phyloP scores from a whole-genome alignment of 2,797 vertebrate species.

The Hemibagrus guttatus region DNA sequence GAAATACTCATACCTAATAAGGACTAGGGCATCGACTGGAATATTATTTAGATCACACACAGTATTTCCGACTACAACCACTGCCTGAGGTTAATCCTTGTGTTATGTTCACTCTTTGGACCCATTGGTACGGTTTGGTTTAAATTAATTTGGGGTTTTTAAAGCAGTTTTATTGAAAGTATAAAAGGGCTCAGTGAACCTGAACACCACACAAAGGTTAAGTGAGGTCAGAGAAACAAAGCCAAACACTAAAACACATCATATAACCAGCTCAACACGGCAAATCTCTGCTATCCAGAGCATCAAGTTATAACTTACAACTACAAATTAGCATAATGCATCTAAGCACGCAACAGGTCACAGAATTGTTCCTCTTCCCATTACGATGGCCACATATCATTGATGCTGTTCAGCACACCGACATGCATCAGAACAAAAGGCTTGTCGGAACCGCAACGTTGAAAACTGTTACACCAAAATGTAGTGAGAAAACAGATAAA shows the following conservation, averaged over 20 bases:
- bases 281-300: not conserved
- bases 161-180: too few relatives aligned
- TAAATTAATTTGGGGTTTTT: too few relatives aligned
- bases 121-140: too few relatives aligned
- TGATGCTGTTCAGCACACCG: not conserved
- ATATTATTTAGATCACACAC: not conserved
- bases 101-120: too few relatives aligned
- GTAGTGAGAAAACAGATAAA: slow-evolving; percentile 8
- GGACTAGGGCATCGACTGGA: not conserved
- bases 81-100: not conserved
- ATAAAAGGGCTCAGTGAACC: too few relatives aligned
- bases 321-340: not conserved
- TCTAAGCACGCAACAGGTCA: not conserved
- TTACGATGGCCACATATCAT: not conserved
- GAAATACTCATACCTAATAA: not conserved
- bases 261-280: not conserved
- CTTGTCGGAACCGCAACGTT: not conserved
- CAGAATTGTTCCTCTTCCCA: not conserved
- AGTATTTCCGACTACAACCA: not conserved
- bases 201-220: not conserved
- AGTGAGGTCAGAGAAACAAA: not conserved
- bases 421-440: not conserved
- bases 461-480: slow-evolving; percentile 4
- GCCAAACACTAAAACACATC: not conserved
- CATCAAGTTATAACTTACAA: not conserved